These are phyloP conservation scores for Uloborus diversus DNA, from an alignment of 1,140 invertebrate species.

Conservation along the genomic window DNA sequence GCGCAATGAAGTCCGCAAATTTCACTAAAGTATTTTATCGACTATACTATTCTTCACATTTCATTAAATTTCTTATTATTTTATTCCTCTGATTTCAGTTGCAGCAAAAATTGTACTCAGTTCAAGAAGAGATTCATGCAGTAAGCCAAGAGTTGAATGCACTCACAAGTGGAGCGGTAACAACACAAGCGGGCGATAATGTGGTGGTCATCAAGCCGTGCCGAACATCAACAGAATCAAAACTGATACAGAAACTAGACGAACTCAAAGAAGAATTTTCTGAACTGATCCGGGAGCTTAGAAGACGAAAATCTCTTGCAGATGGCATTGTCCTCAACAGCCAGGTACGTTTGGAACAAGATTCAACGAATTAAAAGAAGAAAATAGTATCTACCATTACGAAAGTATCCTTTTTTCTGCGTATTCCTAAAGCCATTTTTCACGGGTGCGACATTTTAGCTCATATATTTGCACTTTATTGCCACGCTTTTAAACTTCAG, in stretches of 20 bases:
- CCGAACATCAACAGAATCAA: slow-evolving; percentile 57
- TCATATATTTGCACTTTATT: too few relatives aligned
- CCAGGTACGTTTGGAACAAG: slow-evolving; percentile 60
- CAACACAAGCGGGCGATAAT: not conserved
- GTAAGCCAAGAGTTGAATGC: slow-evolving; percentile 63
- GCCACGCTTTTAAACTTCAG: too few relatives aligned
- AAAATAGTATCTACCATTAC: too few relatives aligned
- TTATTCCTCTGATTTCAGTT: slow-evolving; percentile 62
- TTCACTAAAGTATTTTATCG: too few relatives aligned
- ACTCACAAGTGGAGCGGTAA: not conserved
- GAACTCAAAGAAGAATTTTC: slow-evolving; percentile 69
- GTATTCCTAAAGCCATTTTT: too few relatives aligned
- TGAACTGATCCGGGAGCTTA: slow-evolving; percentile 68
- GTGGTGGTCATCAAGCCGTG: too few relatives aligned
- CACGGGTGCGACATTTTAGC: too few relatives aligned
- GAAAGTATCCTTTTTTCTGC: too few relatives aligned
- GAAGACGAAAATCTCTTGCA: slow-evolving; percentile 67
- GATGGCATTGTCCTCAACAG: slow-evolving; percentile 61
- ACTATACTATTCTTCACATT: too few relatives aligned
- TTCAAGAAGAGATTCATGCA: slow-evolving; percentile 69
- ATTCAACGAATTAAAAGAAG: too few relatives aligned
- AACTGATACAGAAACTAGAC: slow-evolving; percentile 65
- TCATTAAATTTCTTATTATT: not conserved
- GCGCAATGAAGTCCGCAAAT: too few relatives aligned
- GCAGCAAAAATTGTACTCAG: slow-evolving; percentile 67